phyloP scores from a whole-genome alignment of 2,113 vertebrate species.

The Daboia siamensis region DNA sequence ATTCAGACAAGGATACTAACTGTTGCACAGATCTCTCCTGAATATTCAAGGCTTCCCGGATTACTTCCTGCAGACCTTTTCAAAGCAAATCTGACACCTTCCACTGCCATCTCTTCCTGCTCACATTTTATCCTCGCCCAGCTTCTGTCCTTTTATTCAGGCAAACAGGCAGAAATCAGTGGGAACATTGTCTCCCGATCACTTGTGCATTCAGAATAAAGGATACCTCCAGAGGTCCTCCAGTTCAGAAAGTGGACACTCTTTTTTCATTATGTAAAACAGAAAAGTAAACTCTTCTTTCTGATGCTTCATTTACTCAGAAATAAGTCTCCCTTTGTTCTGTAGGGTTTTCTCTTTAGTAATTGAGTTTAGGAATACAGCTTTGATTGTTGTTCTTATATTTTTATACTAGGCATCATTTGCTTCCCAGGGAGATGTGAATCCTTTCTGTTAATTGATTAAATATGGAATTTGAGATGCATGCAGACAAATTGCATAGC shows the following conservation, averaged over 20 bases:
- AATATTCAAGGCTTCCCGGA: background rate
- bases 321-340: background rate
- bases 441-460: conserved; percentile 21
- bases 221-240: background rate
- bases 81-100: background rate
- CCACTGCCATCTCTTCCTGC: background rate
- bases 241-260: background rate
- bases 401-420: background rate
- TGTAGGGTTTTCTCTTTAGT: background rate
- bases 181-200: background rate
- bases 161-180: background rate
- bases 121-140: background rate
- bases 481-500: background rate
- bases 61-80: background rate
- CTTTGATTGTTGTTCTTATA: background rate
- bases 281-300: background rate
- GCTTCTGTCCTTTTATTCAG: background rate
- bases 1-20: background rate
- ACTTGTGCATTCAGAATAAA: background rate
- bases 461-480: conserved; percentile 22
- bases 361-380: background rate
- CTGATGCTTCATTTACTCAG: background rate
- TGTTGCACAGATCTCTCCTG: background rate
- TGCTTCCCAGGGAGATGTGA: background rate
- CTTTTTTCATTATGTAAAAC: background rate